Evolutionary conservation across 2,113 vertebrate species (phyloP), one percentile per base, ranked within the genome.

Genomic region (Seriola aureovittata): DNA sequence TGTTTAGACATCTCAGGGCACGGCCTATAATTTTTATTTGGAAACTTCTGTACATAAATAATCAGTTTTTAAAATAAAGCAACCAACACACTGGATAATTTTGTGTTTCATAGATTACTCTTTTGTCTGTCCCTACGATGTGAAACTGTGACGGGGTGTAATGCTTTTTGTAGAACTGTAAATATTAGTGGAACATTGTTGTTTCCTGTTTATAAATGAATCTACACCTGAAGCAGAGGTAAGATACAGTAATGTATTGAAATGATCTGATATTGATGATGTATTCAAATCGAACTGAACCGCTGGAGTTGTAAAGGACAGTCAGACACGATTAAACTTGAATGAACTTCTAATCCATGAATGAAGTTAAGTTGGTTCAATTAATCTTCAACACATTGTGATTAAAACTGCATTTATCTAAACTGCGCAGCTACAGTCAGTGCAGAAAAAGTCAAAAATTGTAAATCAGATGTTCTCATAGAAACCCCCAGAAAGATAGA

Each of bases 1-100:
- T 79, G 50, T 79, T 81, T 69, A 38, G 68, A 78, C 71, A 71
- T 67, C 86, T 93, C 88, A 89, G 89, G 90, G 86, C 73, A 6
- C 70, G 84, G 78, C 80, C 84, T 85, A 25, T 75, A 34, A 88
- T 9, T 66, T 46, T 70, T 67, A 69, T 78, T 71, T 80, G 25
- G 75, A 74, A 71, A 60, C 80, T 58, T 55, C 59, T 64, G 71
- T 73, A 57, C 67, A 68, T 58, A 72, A 71, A 79, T 34, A 48
- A 48, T 36, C 19, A 6, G 32, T 80, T 90, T 87, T 88, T 57
- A 25, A 86, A 84, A 67, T 87, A 81, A 86, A 83, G 13, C 10
- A 46, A 52, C 52, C 62, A 58, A 57, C 42, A 40, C 40, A 68
- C 59, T 76, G 46, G 21, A 59, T 70, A 32, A 42, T 57, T 79